These are phyloP conservation scores for Cherax quadricarinatus DNA, from an alignment of 1,140 invertebrate genomes.

Conservation along the genomic window DNA sequence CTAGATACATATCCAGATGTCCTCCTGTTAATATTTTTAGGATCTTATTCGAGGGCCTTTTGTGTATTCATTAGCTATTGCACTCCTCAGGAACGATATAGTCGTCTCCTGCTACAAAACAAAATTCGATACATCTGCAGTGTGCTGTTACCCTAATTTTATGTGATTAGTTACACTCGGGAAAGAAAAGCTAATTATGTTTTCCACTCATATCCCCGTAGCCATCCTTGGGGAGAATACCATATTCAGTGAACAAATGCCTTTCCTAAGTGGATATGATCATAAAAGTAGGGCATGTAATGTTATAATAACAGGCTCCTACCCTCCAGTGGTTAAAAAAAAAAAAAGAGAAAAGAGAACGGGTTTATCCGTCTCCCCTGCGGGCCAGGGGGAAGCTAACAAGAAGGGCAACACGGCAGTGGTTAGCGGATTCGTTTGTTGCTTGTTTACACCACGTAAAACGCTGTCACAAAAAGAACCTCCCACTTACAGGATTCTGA, in stretches of 20 bases:
- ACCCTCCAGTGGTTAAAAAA: background rate
- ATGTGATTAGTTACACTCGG: too few relatives aligned
- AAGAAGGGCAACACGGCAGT: background rate
- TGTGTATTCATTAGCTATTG: too few relatives aligned
- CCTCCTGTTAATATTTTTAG: too few relatives aligned
- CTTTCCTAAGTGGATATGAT: background rate
- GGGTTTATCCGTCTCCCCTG: background rate
- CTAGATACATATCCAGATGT: too few relatives aligned
- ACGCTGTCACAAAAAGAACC: background rate
- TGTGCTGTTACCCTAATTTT: too few relatives aligned
- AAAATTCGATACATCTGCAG: too few relatives aligned
- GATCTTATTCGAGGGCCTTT: too few relatives aligned
- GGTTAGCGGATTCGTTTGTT: background rate
- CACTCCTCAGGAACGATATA: too few relatives aligned
- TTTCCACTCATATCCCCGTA: too few relatives aligned
- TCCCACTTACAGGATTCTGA: background rate
- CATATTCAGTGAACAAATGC: background rate
- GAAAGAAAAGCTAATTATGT: too few relatives aligned
- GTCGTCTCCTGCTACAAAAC: too few relatives aligned
- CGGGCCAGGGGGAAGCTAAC: background rate
- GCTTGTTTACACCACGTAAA: background rate
- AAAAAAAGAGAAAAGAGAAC: background rate
- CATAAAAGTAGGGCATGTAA: background rate
- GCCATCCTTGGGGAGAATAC: background rate
- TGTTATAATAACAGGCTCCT: background rate